Evolutionary conservation across 92 coral and sea anemone species (phyloP), one percentile per base, ranked within the genome.

Genomic region (Paragorgia papillata): DNA sequence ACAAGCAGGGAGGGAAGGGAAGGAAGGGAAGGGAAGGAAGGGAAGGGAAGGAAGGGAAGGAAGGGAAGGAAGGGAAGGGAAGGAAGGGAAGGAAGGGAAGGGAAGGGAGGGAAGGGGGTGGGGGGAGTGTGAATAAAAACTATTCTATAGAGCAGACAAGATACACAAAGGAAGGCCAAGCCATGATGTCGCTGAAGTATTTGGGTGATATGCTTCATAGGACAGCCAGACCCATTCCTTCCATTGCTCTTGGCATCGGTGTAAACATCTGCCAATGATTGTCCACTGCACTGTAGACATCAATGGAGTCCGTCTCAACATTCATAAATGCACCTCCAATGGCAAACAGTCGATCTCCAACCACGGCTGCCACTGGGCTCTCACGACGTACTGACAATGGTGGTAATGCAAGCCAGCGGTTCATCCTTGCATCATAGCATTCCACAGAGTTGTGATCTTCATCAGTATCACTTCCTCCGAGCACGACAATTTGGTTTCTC

Each of bases 401-500:
- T 33, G 98, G 98, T 18, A 94, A 79, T 10, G 97, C 84, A 51
- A 94, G 34, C 98, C 98, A 94, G 28, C 94, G 83, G 81, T 94
- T 94, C 98, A 90, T 94, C 41, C 97, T 85, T 37, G 96, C 91
- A 67, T 94, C 95, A 37, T 86, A 94, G 62, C 94, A 91, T 71
- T 94, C 98, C 25, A 94, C 96, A 9, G 98, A 94, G 70, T 94
- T 94, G 12, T 90, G 98, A 80, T 94, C 98, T 63, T 94, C 97
- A 10, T 94, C 98, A 66, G 88, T 86, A 80, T 94, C 97, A 81
- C 98, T 94, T 2, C 98, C 98, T 39, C 98, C 98, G 28, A 88
- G 81, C 12, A 88, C 98, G 64, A 88, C 83, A 50, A 94, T 94
- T 79, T 94, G 89, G 85, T 80, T 82, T 77, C 88, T 89, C 33